Conservation (phyloP, 2,797 vertebrate species). For the Arnoldichthys spilopterus region DNA sequence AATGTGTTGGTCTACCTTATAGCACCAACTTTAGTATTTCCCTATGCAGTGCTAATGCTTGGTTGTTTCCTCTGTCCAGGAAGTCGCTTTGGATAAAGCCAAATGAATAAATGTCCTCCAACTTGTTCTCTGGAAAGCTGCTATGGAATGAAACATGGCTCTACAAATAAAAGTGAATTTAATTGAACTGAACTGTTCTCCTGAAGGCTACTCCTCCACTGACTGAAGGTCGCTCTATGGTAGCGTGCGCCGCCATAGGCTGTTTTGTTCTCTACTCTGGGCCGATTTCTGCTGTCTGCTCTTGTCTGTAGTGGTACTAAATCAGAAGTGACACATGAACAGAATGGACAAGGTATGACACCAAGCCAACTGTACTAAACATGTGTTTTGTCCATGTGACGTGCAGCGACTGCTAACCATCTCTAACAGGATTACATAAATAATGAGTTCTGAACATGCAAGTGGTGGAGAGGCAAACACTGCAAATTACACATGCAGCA, state of each 20-base stretch:
- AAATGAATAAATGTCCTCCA: no score
- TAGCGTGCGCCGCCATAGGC: not conserved
- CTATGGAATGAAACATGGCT: not conserved
- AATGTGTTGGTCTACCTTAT: no score
- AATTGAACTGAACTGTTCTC: not conserved
- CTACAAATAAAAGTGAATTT: not conserved
- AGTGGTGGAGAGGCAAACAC: not conserved
- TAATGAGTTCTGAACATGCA: not conserved
- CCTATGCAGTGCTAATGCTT: no score
- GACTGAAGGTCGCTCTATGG: not conserved
- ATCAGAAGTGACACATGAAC: not conserved
- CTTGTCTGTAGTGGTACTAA: not conserved
- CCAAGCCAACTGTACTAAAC: slow-evolving; percentile 3
- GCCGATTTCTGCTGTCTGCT: not conserved
- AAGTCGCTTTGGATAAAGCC: no score
- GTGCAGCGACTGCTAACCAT: not conserved
- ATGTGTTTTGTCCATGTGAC: not conserved
- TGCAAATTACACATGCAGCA: not conserved
- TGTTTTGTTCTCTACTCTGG: not conserved
- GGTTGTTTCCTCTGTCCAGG: no score
- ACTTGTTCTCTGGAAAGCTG: not conserved
- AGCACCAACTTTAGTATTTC: no score
- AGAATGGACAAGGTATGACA: not conserved
- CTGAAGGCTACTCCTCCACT: not conserved
- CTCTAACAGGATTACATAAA: not conserved